phyloP scores from a whole-genome alignment of 2,113 vertebrate genomes.

The Eptatretus burgeri region DNA sequence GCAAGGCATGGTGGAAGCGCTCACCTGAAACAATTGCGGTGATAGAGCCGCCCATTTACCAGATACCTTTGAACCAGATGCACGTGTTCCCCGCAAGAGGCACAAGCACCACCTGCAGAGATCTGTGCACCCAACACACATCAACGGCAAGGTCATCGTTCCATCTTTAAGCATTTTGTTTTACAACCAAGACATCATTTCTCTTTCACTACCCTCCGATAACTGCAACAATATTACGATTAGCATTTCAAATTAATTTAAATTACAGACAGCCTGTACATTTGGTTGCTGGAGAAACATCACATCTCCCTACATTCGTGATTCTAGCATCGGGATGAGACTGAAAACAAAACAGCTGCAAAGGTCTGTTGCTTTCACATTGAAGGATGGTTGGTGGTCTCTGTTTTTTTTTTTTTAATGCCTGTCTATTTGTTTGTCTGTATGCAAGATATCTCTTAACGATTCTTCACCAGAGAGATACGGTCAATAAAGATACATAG shows the following conservation, averaged over 20 bases:
- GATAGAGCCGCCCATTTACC: constrained; percentile 58
- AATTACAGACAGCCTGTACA: not conserved
- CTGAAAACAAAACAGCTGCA: too few species aligned
- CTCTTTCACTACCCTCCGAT: not conserved
- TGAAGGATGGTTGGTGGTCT: too few species aligned
- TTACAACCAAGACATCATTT: not conserved
- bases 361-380: too few species aligned
- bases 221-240: constrained; percentile 13
- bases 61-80: constrained; percentile 79
- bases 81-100: constrained; percentile 50
- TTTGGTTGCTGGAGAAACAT: too few species aligned
- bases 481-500: too few species aligned
- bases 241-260: not conserved
- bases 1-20: too few species aligned
- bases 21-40: constrained; percentile 89
- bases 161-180: constrained; percentile 11
- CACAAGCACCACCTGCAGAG: constrained; percentile 39
- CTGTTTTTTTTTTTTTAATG: too few species aligned
- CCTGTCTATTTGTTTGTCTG: too few species aligned
- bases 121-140: constrained; percentile 7
- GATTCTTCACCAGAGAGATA: too few species aligned
- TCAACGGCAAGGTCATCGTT: constrained; percentile 10
- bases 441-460: too few species aligned
- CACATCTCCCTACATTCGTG: too few species aligned
- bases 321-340: too few species aligned